phyloP scores from a whole-genome alignment of 2,888 invertebrate species.

The Escarpia spicata region DNA sequence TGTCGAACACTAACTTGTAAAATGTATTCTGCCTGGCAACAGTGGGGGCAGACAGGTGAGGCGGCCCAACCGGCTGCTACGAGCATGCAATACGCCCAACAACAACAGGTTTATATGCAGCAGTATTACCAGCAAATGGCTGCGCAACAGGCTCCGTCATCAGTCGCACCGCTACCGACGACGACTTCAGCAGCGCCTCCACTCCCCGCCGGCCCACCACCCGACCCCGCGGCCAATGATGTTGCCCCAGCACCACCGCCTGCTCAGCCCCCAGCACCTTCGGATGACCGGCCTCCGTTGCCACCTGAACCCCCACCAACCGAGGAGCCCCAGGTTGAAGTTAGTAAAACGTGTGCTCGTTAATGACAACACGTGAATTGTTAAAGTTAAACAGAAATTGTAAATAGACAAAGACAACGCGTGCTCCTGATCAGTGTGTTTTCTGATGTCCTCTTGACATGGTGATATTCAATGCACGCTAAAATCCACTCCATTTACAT shows the following conservation, averaged over 20 bases:
- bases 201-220: conserved; percentile 19
- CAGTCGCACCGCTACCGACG: conserved; percentile 29
- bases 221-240: background rate
- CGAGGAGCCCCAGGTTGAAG: conserved; percentile 34
- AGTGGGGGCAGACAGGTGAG: conserved; percentile 22
- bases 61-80: conserved; percentile 19
- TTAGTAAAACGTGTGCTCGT: background rate
- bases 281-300: conserved; percentile 57
- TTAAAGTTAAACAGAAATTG: background rate
- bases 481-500: too few relatives aligned
- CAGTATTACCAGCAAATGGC: conserved; percentile 28
- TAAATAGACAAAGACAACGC: too few relatives aligned
- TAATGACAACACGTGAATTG: background rate
- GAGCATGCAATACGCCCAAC: conserved; percentile 28
- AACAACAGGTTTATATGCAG: conserved; percentile 32
- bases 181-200: background rate
- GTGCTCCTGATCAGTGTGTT: background rate
- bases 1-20: background rate
- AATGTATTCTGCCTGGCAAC: conserved; percentile 32
- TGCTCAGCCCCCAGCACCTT: conserved; percentile 43
- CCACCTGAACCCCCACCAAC: conserved; percentile 58
- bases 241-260: conserved; percentile 46
- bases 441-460: background rate
- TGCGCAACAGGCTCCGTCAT: conserved; percentile 5
- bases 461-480: too few relatives aligned